A percentile compares a stretch with the other conserved stretches of the same genome.
phyloP scores from a whole-genome alignment of 2,888 invertebrate species.

The Mesopsocus fuscifrons region DNA sequence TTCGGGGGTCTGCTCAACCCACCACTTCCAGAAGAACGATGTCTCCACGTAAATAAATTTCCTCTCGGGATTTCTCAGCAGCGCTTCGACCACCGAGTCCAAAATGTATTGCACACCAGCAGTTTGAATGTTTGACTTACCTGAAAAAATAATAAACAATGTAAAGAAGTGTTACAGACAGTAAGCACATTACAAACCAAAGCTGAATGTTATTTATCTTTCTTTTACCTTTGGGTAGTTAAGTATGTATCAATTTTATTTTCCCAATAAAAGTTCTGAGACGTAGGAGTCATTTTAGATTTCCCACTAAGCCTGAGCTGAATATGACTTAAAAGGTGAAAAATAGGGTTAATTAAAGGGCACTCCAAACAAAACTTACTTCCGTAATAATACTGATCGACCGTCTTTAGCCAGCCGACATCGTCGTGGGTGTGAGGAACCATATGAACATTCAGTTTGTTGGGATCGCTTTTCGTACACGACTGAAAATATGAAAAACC shows the following conservation, averaged over 20 bases:
- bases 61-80: conserved; percentile 46
- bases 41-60: conserved; percentile 80
- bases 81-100: conserved; percentile 60
- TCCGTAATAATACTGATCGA: conserved; percentile 83
- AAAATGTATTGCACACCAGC: conserved; percentile 84
- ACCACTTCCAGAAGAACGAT: conserved; percentile 73
- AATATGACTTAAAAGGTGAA: too few relatives aligned
- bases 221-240: too few relatives aligned
- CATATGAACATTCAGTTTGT: conserved; percentile 61
- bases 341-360: too few relatives aligned
- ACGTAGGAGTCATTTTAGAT: too few relatives aligned
- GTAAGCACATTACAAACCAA: too few relatives aligned
- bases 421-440: conserved; percentile 85
- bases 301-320: too few relatives aligned
- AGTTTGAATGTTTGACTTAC: conserved; percentile 37
- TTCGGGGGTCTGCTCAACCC: conserved; percentile 40
- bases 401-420: conserved; percentile 86
- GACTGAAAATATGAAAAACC: too few relatives aligned
- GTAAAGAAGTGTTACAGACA: too few relatives aligned
- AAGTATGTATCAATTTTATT: too few relatives aligned
- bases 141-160: too few relatives aligned
- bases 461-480: conserved; percentile 36
- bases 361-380: conserved; percentile 34
- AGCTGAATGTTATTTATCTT: too few relatives aligned
- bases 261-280: too few relatives aligned